phyloP scores from a whole-genome alignment of 2,113 vertebrate genomes.

The Diphyllodes magnificus region DNA sequence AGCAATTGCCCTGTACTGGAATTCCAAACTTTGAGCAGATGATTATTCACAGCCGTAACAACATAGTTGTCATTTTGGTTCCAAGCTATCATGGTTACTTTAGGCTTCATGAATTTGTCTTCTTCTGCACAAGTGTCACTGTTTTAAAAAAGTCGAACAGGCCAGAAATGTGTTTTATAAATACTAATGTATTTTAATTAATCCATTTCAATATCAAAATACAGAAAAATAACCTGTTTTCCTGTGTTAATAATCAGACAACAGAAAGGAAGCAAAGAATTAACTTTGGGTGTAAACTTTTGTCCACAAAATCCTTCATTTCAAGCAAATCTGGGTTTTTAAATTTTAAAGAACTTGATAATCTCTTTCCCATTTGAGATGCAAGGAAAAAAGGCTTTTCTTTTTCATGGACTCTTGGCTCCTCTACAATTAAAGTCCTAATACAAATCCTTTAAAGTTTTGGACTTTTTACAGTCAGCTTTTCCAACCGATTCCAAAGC shows the following conservation, averaged over 20 bases:
- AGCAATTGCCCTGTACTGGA: constrained; percentile 91
- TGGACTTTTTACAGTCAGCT: neutral
- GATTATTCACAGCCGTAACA: constrained; percentile 93
- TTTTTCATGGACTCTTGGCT: neutral
- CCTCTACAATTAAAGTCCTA: neutral
- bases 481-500: neutral
- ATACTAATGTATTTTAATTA: neutral
- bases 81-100: constrained; percentile 99
- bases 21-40: constrained; percentile 97
- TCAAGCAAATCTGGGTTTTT: neutral
- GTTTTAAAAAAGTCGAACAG: neutral
- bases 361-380: neutral
- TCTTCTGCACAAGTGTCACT: constrained; percentile 76
- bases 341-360: neutral
- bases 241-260: neutral
- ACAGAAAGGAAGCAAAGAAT: neutral
- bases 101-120: constrained; percentile 90
- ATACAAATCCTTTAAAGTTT: neutral
- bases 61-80: constrained; percentile 91
- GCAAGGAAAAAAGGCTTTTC: neutral
- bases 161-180: neutral
- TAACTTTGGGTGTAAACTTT: neutral
- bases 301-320: neutral
- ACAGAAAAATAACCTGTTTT: neutral
- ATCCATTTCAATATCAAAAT: neutral